Evolutionary conservation across 2,888 invertebrate genomes (phyloP).

Genomic region (Celastrina argiolus): DNA sequence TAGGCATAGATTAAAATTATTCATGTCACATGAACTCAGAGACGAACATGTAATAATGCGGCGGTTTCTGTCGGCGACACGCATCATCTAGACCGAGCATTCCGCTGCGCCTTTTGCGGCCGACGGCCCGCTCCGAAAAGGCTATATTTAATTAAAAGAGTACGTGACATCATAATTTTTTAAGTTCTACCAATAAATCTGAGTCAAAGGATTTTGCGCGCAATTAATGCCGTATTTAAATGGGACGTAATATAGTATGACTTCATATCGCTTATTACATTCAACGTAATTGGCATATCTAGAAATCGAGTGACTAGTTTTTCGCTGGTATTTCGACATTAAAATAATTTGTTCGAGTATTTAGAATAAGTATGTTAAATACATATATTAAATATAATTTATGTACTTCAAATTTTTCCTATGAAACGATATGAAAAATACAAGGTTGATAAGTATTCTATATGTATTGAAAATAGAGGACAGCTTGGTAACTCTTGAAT

Average conservation of each 20-base stretch:
- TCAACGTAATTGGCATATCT: background rate
- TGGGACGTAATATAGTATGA: slow-evolving; percentile 5
- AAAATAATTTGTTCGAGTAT: slow-evolving; percentile 7
- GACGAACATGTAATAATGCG: slow-evolving; percentile 31
- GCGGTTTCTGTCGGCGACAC: slow-evolving; percentile 18
- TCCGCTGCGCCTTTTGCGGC: slow-evolving; percentile 30
- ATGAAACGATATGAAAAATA: too few relatives aligned
- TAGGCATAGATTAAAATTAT: slow-evolving; percentile 34
- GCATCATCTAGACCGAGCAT: slow-evolving; percentile 27
- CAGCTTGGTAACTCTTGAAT: background rate
- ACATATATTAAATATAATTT: background rate
- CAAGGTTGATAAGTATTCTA: too few relatives aligned
- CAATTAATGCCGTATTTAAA: slow-evolving; percentile 8
- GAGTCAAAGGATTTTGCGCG: background rate
- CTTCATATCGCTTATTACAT: slow-evolving; percentile 5
- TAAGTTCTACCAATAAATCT: slow-evolving; percentile 1
- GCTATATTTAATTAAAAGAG: slow-evolving; percentile 31
- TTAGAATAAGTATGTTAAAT: slow-evolving; percentile 12
- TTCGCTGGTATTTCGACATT: background rate
- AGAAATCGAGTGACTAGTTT: background rate
- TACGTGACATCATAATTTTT: slow-evolving; percentile 21
- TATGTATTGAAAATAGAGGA: too few relatives aligned
- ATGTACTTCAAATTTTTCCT: background rate
- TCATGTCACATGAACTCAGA: slow-evolving; percentile 31
- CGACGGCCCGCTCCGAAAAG: slow-evolving; percentile 31